Evolutionary conservation across 2,888 invertebrate species (phyloP), one percentile per base, ranked within the genome.

Genomic region (Drosophila algonquin): DNA sequence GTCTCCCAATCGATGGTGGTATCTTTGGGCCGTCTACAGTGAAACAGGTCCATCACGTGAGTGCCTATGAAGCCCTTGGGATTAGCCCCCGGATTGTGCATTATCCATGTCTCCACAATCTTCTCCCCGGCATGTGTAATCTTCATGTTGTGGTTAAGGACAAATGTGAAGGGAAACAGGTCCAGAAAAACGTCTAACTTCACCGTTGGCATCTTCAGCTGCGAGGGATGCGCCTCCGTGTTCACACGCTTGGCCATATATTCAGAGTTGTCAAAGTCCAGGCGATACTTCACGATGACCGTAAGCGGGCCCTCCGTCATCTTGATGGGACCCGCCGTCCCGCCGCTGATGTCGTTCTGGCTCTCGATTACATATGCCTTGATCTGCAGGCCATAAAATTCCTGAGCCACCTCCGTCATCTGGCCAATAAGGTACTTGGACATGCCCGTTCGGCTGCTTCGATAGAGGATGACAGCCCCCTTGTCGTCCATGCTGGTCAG

Each of bases 341-440:
- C 91, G 2, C 92, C 92, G 3, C 69, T 69, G 10, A 90, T 91
- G 62, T 93, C 94, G 90, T 94, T 93, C 80, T 93, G 94, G 78
- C 95, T 95, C 77, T 95, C 95, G 46, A 97, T 92, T 0, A 97
- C 94, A n/a, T 94, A 94, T 14, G 97, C 95, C 77, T 95, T 94
- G 57, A 96, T 93, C 56, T 94, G 80, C 32, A 92, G 94, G 76
- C 96, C 94, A 92, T 97, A 98, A 81, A 97, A 95, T 76, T 96
- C 95, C 70, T 94, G 94, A 0, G 98, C 98, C 86, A 98, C 96
- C 92, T 98, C 96, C 72, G 96, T 95, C 81, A 98, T 93, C 91
- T 98, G 98, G 32, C 98, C 98, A 94, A 96, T 96, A 7, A 97
- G 94, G 89, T 97, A 97, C 87, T 96, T 95, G 0, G 96, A 96